Evolutionary conservation across 2,113 vertebrate species (phyloP), one percentile per base, ranked within the genome.

Genomic region (Heliornis fulica): DNA sequence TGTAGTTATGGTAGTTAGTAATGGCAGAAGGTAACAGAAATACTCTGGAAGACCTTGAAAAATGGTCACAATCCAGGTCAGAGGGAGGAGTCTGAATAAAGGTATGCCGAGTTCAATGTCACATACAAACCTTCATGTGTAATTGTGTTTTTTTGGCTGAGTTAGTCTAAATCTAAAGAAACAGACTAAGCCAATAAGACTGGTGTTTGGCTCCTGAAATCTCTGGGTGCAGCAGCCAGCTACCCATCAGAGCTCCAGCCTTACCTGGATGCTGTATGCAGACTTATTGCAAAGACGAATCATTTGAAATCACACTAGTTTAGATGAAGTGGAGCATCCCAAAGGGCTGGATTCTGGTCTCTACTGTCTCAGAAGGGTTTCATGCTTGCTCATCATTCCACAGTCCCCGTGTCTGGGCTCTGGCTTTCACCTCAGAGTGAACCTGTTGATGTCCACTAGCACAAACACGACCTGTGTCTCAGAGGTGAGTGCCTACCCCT

Each of bases 381-480:
- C 31, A 26, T 12, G 32, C 23, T 57, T 12, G 7, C 4, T 2
- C 13, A 53, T 10, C 1, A 1, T 32, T 53, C 51, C 29, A 53
- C 51, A 53, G 28, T 26, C 48, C 48, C 2, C 2, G 21, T 32
- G 40, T 61, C 53, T 65, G 72, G 74, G 48, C 38, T 64, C 48
- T 91, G 75, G 3, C 71, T 93, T 82, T 65, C 65, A 41, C 4
- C 40, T 12, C 32, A 34, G 45, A 65, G 41, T 11, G 31, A 84
- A 15, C 10, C 50, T 63, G 17, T 5, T 76, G 45, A 15, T 89
- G 80, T 72, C 43, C 50, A 11, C 15, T 41, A 53, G 54, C 54
- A 34, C 13, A 57, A 18, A 61, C 0, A 0, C 72, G 41, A 50
- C 17, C 18, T 7, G 0, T 8, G 3, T 34, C 25, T 32, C 50